Evolutionary conservation across 2,888 invertebrate genomes (phyloP).

Genomic region (Dyspetes luteomarginatus): DNA sequence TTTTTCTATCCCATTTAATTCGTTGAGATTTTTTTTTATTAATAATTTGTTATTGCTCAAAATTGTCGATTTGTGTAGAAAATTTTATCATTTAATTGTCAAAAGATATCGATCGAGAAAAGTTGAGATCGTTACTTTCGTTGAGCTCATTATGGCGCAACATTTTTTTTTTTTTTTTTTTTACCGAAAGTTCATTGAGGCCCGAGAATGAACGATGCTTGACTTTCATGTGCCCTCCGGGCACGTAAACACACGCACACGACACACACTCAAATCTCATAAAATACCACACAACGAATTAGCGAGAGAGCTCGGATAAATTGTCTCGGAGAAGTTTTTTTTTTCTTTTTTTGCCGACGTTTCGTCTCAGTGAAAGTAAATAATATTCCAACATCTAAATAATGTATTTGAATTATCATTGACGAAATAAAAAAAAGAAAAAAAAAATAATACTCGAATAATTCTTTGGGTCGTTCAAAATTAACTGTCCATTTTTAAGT

Average conservation of each 20-base stretch:
- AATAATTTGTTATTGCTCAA: not conserved
- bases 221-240: slow-evolving; percentile 56
- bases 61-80: not conserved
- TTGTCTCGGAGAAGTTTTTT: slow-evolving; percentile 29
- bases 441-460: slow-evolving; percentile 4
- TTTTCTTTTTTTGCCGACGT: slow-evolving; percentile 6
- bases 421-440: too few species aligned
- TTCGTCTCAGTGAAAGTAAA: slow-evolving; percentile 49
- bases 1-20: too few species aligned
- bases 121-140: slow-evolving; percentile 43
- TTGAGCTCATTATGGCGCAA: slow-evolving; percentile 56
- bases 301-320: slow-evolving; percentile 44
- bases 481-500: not conserved
- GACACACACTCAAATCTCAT: not conserved
- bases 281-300: slow-evolving; percentile 52
- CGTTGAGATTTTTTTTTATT: not conserved
- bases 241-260: not conserved
- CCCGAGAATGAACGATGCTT: slow-evolving; percentile 46
- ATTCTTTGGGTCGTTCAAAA: not conserved
- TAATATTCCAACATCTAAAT: not conserved
- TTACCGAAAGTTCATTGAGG: slow-evolving; percentile 61
- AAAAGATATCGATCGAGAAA: too few species aligned
- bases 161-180: not conserved
- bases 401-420: slow-evolving; percentile 9
- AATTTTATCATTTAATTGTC: slow-evolving; percentile 31